Evolutionary conservation across 2,797 vertebrate species (phyloP), one percentile per base, ranked within the genome.

Genomic region (Euthynnus affinis): DNA sequence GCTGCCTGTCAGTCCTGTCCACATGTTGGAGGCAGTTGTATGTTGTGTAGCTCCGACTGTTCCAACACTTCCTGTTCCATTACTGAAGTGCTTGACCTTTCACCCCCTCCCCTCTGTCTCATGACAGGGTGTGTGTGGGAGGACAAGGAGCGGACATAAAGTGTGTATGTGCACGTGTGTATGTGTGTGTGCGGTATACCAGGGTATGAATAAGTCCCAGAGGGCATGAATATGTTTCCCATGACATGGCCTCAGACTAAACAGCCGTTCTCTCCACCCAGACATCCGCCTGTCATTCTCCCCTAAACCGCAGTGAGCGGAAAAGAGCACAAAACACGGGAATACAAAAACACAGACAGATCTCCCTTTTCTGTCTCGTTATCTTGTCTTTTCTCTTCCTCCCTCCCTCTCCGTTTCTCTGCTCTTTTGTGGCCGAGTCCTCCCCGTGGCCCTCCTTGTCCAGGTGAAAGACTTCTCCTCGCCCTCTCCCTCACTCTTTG

Each of bases 171-270:
- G 76, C 70, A 84, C 72, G 76, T 84, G 78, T 85, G 76, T 72
- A 32, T 88, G 84, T 89, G 86, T 66, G 69, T 82, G 80, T 62
- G 80, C 29, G 75, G 76, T 93, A 82, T 72, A 91, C 79, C 83
- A 81, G 89, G 76, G 84, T 66, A 90, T 91, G 91, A 90, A 91
- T 85, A 87, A 91, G 87, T 92, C 91, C 92, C 91, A 87, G 70
- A 92, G 89, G 92, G 89, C 84, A 90, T 68, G 85, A 85, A 90
- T 82, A 92, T 81, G 88, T 94, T 95, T 94, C 94, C 93, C 93
- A 94, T 95, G 93, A 94, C 91, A 88, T 93, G 89, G 89, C 87
- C 88, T 93, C 89, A 95, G 94, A 94, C 93, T 94, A 94, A 95
- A 95, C 94, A 95, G 90, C 87, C 90, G 80, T 74, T 91, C 91